phyloP scores from a whole-genome alignment of 2,113 vertebrate species.

The Triplophysa tibetana region DNA sequence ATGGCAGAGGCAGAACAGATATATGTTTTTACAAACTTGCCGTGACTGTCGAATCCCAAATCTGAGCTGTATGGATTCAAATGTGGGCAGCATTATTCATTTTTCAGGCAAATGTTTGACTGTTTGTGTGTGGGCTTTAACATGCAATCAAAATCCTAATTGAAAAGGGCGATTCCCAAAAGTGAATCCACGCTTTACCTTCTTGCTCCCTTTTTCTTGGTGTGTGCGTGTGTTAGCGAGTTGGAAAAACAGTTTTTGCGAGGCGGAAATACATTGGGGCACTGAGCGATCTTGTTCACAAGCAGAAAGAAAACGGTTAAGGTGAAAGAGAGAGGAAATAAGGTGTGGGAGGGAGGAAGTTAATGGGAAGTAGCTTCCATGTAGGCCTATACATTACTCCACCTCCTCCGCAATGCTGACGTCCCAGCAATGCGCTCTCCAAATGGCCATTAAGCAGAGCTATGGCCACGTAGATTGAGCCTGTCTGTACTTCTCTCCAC shows the following conservation, averaged over 20 bases:
- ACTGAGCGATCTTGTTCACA: constrained; percentile 28
- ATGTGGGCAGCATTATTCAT: constrained; percentile 49
- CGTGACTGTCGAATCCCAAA: constrained; percentile 41
- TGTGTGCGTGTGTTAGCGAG: constrained; percentile 2
- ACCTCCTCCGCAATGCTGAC: constrained; percentile 43
- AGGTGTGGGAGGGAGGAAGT: constrained; percentile 21
- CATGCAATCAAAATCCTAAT: constrained; percentile 56
- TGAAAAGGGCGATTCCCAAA: constrained; percentile 49
- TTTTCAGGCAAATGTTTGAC: constrained; percentile 48
- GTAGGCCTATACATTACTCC: constrained; percentile 41
- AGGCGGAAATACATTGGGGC: constrained; percentile 14
- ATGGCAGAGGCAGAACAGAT: constrained; percentile 10
- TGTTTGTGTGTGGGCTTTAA: constrained; percentile 58
- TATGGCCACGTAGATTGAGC: constrained; percentile 28
- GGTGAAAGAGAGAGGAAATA: constrained; percentile 32
- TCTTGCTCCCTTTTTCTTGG: constrained; percentile 22
- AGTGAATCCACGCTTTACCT: constrained; percentile 33
- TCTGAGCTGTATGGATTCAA: constrained; percentile 41
- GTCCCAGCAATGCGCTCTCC: constrained; percentile 1
- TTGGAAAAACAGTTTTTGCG: not conserved
- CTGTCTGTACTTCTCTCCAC: not conserved
- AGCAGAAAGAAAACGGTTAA: constrained; percentile 23
- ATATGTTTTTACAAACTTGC: constrained; percentile 35
- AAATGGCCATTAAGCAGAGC: constrained; percentile 23
- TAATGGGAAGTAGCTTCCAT: constrained; percentile 33